Evolutionary conservation across 2,888 invertebrate genomes (phyloP), one percentile per base, ranked within the genome.

Genomic region (Sarcophaga rosellei): DNA sequence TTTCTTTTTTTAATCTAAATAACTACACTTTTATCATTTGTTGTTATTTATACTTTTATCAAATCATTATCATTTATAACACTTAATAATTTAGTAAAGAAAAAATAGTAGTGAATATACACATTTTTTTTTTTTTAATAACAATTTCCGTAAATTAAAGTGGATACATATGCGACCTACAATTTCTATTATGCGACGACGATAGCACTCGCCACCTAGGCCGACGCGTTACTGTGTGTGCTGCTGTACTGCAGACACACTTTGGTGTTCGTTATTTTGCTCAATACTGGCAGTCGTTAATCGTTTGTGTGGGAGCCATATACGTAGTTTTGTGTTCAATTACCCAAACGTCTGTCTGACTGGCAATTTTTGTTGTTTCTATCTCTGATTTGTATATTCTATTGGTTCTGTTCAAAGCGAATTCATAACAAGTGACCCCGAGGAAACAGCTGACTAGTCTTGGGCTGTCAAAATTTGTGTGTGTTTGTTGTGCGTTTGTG

Each of bases 241-340:
- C 53, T 53, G 17, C 17, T 53, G 53, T 76, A 78, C 63, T 74
- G 44, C 76, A 81, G 73, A 68, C 73, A 77, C 44, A 68, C 73
- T 57, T 85, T 81, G 68, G 75, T 57, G 78, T 62, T 68, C 78
- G 70, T 70, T 81, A 69, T 70, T 70, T 81, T 69, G 53, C 62
- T 47, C 20, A 35, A 53, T 15, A 3, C 15, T 53, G 53, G 53
- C 17, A 53, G 62, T 62, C 63, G 63, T 68, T 57, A 53, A 45
- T 15, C 77, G 68, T 77, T 74, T 81, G 77, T 77, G 85, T 85
- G 81, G 85, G 85, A 85, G 85, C 81, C 77, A 68, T 68, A 45
- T 81, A n/a, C n/a, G n/a, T n/a, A 15, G 53, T 53, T 53, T 12
- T 53, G 53, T 53, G 53, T 53, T 15, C 53, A 17, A 15, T 12